Evolutionary conservation across 2,797 vertebrate genomes (phyloP).

Genomic region (Apodemus agrarius): DNA sequence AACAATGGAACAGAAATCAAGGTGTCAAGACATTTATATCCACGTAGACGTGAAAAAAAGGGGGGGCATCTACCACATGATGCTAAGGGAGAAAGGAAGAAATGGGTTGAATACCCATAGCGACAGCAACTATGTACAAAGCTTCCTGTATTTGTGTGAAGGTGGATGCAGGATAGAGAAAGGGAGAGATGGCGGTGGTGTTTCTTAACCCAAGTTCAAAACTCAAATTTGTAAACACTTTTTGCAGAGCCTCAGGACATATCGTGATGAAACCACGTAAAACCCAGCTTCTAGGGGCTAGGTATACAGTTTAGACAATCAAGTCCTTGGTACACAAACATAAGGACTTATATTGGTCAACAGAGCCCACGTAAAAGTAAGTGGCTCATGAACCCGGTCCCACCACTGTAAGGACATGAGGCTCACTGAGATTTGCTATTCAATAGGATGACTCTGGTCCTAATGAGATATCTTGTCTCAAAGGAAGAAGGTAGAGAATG

Average conservation of each 20-base stretch:
- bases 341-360: neutral
- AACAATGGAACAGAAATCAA: conserved; percentile 45
- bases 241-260: neutral
- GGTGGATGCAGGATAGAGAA: neutral
- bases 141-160: conserved; percentile 23
- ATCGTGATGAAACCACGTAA: neutral
- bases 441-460: too few species aligned
- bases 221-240: conserved; percentile 3
- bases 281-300: neutral
- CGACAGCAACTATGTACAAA: neutral
- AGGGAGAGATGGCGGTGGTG: neutral
- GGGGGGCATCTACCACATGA: conserved; percentile 50
- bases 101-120: conserved; percentile 39
- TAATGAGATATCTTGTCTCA: neutral
- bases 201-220: conserved; percentile 36
- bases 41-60: neutral
- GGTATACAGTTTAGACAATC: neutral
- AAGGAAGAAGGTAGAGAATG: neutral
- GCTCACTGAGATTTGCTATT: neutral
- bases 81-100: neutral
- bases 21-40: neutral
- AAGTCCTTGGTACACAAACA: neutral
- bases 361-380: neutral
- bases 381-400: neutral
- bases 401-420: too few species aligned